Evolutionary conservation across 2,888 invertebrate genomes (phyloP).

Genomic region (Apotomis turbidana): DNA sequence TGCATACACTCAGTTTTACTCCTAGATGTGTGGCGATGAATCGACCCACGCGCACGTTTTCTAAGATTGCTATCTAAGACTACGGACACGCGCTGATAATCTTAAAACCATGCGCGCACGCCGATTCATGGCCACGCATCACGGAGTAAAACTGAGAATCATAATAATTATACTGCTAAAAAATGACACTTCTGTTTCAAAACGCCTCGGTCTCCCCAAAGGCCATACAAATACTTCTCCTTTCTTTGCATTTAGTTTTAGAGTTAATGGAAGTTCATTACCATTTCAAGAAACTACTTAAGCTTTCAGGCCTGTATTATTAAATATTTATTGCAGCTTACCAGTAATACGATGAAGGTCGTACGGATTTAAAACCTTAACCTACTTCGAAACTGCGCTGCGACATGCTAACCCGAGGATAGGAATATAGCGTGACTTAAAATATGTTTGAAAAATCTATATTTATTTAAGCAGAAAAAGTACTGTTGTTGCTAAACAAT

Average conservation of each 20-base stretch:
- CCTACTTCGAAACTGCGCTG: conserved; percentile 53
- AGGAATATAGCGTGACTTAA: conserved; percentile 43
- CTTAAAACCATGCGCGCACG: too few relatives aligned
- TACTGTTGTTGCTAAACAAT: background rate
- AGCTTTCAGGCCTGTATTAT: conserved; percentile 8
- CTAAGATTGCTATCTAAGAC: too few relatives aligned
- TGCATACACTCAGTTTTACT: too few relatives aligned
- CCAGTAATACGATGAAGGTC: conserved; percentile 36
- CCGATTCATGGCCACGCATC: too few relatives aligned
- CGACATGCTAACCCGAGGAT: conserved; percentile 53
- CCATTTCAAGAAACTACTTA: background rate
- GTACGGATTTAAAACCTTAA: conserved; percentile 51
- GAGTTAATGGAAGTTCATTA: background rate
- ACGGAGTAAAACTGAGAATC: too few relatives aligned
- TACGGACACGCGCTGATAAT: too few relatives aligned
- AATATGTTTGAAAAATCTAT: conserved; percentile 18
- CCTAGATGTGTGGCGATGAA: too few relatives aligned
- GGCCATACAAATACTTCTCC: too few relatives aligned
- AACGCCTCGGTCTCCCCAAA: too few relatives aligned
- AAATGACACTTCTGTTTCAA: too few relatives aligned
- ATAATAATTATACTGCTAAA: too few relatives aligned
- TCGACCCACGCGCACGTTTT: too few relatives aligned
- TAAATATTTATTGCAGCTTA: conserved; percentile 30
- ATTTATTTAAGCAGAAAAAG: background rate
- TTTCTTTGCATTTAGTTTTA: background rate